Conservation (phyloP, 2,888 invertebrate species). For the Dendrolimus pini region DNA sequence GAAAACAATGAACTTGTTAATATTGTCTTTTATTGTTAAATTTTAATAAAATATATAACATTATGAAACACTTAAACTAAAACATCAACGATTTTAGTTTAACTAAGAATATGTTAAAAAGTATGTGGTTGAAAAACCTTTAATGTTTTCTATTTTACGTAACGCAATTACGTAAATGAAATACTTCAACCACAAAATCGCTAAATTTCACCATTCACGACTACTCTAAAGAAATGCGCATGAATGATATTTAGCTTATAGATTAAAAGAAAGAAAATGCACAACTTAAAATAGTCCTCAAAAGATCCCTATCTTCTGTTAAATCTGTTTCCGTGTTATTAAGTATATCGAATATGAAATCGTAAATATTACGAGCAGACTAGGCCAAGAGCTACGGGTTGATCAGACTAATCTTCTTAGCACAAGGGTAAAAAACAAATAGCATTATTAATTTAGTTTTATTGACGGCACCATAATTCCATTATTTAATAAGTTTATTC, state of each 20-base stretch:
- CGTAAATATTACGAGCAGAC: too few species aligned
- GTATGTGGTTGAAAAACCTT: constrained; percentile 19
- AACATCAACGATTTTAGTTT: constrained; percentile 41
- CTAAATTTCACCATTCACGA: constrained; percentile 51
- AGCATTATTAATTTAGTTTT: too few species aligned
- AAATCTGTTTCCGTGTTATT: too few species aligned
- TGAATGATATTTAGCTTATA: constrained; percentile 46
- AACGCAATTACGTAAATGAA: constrained; percentile 60
- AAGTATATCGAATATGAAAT: too few species aligned
- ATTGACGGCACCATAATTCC: too few species aligned
- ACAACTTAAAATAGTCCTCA: constrained; percentile 14
- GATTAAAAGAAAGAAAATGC: constrained; percentile 34
- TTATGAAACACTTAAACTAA: constrained; percentile 58
- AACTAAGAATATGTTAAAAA: constrained; percentile 40
- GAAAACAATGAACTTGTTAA: constrained; percentile 7
- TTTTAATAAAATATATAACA: constrained; percentile 68
- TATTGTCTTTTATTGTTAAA: constrained; percentile 73
- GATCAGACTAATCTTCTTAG: too few species aligned
- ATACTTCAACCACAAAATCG: constrained; percentile 30
- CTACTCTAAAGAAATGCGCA: constrained; percentile 31
- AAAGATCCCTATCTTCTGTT: too few species aligned
- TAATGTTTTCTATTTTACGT: constrained; percentile 45
- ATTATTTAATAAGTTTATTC: too few species aligned
- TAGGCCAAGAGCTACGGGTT: too few species aligned
- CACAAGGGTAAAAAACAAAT: too few species aligned